Evolutionary conservation across 2,888 invertebrate genomes (phyloP).

Genomic region (Heliconius erato): DNA sequence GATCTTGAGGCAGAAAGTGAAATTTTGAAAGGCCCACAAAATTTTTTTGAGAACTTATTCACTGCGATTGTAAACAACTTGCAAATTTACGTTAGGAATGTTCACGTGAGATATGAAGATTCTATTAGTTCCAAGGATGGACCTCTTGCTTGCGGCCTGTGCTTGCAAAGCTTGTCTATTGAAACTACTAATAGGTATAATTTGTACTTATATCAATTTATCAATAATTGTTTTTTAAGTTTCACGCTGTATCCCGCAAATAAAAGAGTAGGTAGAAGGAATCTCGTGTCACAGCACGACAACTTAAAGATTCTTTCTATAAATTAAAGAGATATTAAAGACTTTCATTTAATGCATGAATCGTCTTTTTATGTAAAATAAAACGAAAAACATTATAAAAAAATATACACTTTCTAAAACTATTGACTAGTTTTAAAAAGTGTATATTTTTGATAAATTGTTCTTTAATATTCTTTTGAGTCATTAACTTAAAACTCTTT

Average conservation of each 20-base stretch:
- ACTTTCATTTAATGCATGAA: too few species aligned
- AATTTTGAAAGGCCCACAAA: conserved; percentile 87
- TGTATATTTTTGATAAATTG: too few species aligned
- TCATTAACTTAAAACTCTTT: neutral
- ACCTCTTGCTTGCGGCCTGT: conserved; percentile 91
- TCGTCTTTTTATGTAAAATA: too few species aligned
- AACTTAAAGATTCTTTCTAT: too few species aligned
- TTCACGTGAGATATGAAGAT: conserved; percentile 94
- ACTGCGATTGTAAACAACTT: conserved; percentile 92
- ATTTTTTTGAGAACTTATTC: conserved; percentile 90
- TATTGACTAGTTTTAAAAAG: too few species aligned
- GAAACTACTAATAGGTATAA: conserved; percentile 92
- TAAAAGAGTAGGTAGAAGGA: neutral
- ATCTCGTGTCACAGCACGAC: neutral
- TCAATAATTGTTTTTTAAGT: neutral
- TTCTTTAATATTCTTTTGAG: too few species aligned
- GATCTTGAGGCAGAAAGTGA: conserved; percentile 87
- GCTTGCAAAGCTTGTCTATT: conserved; percentile 91
- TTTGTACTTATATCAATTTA: neutral
- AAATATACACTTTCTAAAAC: too few species aligned
- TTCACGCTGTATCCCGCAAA: neutral
- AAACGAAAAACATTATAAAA: too few species aligned
- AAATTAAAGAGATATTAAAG: too few species aligned
- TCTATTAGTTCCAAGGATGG: conserved; percentile 87
- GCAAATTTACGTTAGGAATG: conserved; percentile 91